Conservation (phyloP, 1,140 invertebrate species). For the Drosophila repletoides region DNA sequence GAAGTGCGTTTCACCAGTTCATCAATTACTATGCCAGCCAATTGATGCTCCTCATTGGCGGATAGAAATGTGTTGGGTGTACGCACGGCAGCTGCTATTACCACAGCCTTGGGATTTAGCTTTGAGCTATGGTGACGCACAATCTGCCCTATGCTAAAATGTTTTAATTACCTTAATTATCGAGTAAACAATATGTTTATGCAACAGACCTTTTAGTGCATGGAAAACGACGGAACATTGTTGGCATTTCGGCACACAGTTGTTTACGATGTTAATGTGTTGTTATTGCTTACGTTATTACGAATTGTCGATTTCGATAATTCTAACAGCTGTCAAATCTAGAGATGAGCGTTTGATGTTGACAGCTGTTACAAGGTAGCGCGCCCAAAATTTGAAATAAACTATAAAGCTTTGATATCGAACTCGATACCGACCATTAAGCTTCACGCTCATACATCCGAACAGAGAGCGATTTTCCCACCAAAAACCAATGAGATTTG, state of each 20-base stretch:
- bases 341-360: constrained; percentile 5
- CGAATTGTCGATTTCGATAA: constrained; percentile 12
- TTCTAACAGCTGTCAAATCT: constrained; percentile 35
- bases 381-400: too few relatives aligned
- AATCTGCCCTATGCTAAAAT: constrained; percentile 17
- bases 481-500: too few relatives aligned
- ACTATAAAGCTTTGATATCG: too few relatives aligned
- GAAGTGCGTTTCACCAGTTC: constrained; percentile 59
- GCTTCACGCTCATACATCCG: too few relatives aligned
- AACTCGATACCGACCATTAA: too few relatives aligned
- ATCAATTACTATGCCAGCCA: constrained; percentile 50
- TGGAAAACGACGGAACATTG: constrained; percentile 10
- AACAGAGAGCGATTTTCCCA: too few relatives aligned
- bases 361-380: constrained; percentile 34
- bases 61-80: constrained; percentile 31
- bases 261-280: constrained; percentile 1
- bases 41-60: constrained; percentile 26
- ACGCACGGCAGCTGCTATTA: constrained; percentile 64
- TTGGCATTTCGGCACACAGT: constrained; percentile 25
- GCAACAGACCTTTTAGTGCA: constrained; percentile 21
- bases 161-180: not conserved
- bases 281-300: not conserved
- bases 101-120: constrained; percentile 26
- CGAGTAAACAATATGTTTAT: not conserved
- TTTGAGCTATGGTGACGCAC: constrained; percentile 11